phyloP scores from a whole-genome alignment of 2,888 invertebrate species.

The Stomorhina lunata region DNA sequence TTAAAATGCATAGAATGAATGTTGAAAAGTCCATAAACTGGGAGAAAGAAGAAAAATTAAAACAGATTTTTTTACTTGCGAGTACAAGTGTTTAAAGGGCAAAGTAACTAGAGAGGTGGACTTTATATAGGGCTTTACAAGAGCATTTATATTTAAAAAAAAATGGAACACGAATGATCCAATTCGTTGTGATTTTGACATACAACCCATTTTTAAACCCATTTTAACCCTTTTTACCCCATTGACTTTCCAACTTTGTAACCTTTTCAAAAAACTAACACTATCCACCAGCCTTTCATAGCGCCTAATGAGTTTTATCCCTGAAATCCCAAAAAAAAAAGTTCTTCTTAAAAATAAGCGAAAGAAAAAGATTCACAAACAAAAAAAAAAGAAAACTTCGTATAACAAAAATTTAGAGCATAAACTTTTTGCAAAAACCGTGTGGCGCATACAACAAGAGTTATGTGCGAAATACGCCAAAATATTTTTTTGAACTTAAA shows the following conservation, averaged over 20 bases:
- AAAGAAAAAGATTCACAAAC: background rate
- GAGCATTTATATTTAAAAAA: too few species aligned
- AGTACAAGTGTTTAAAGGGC: background rate
- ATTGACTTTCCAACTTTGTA: too few species aligned
- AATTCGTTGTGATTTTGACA: too few species aligned
- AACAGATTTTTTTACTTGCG: conserved; percentile 19
- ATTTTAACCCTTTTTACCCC: too few species aligned
- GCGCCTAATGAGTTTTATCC: conserved; percentile 40
- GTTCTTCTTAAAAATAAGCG: background rate
- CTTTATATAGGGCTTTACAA: background rate
- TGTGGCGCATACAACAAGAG: conserved; percentile 45
- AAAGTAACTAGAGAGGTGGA: background rate
- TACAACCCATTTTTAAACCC: too few species aligned
- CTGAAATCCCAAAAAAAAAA: background rate
- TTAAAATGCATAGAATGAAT: background rate
- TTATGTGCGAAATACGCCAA: conserved; percentile 58
- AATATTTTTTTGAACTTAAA: background rate
- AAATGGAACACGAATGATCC: too few species aligned
- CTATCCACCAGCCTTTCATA: background rate
- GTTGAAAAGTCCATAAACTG: conserved; percentile 16
- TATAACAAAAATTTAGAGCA: conserved; percentile 29
- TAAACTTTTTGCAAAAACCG: conserved; percentile 31
- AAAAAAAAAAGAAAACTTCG: background rate
- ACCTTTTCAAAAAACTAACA: background rate
- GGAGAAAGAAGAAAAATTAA: background rate